phyloP scores from a whole-genome alignment of 2,888 invertebrate genomes.

The Cerastis rubricosa region DNA sequence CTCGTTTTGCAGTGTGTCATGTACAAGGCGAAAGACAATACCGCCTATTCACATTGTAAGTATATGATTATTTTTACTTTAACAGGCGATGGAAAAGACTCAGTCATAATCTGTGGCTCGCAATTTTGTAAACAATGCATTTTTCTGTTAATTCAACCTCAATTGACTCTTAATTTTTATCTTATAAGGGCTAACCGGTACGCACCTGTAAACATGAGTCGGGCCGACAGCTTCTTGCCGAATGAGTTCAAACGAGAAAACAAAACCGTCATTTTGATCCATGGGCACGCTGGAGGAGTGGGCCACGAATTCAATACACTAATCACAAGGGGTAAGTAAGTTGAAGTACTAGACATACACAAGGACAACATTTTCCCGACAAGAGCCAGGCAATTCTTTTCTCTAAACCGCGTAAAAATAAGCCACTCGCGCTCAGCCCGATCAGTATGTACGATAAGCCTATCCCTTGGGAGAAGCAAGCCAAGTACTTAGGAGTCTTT shows the following conservation, averaged over 20 bases:
- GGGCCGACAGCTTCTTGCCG: neutral
- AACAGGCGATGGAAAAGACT: neutral
- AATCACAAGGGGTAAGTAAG: slow-evolving; percentile 6
- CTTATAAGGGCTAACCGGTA: neutral
- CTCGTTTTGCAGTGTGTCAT: slow-evolving; percentile 3
- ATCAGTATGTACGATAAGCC: too few species aligned
- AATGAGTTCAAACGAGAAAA: neutral
- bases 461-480: too few species aligned
- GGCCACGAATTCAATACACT: neutral
- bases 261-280: slow-evolving; percentile 18
- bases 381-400: too few species aligned
- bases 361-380: too few species aligned
- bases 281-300: slow-evolving; percentile 5
- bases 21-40: slow-evolving; percentile 11
- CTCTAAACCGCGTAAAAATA: too few species aligned
- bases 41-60: slow-evolving; percentile 3
- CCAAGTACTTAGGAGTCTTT: too few species aligned
- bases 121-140: neutral
- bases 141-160: neutral
- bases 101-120: too few species aligned
- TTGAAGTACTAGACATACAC: neutral
- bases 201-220: neutral
- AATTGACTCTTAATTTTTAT: neutral
- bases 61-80: neutral
- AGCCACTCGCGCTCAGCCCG: too few species aligned